phyloP scores from a whole-genome alignment of 2,888 invertebrate species.

The Leucophora obtusa region DNA sequence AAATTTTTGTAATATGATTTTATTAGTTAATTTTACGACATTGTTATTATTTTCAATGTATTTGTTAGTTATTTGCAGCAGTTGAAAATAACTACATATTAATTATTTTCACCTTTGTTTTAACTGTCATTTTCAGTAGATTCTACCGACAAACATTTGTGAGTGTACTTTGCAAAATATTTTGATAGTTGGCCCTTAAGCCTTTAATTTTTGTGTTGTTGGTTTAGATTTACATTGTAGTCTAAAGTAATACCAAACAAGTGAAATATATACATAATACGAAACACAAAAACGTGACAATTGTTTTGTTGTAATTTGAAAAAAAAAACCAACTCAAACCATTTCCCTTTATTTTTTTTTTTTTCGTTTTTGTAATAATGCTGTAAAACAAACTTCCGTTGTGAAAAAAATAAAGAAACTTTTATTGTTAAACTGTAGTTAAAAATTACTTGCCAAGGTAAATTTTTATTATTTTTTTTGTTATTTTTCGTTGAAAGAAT shows the following conservation, averaged over 20 bases:
- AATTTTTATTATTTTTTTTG: conserved; percentile 2
- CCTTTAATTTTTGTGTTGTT: not conserved
- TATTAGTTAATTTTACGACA: too few species aligned
- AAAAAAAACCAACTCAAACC: not conserved
- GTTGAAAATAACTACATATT: too few species aligned
- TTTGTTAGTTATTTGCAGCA: too few species aligned
- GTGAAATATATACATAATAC: not conserved
- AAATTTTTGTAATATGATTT: too few species aligned
- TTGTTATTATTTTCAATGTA: too few species aligned
- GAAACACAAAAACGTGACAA: conserved; percentile 18
- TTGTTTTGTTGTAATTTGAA: not conserved
- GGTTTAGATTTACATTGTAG: not conserved
- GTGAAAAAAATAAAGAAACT: not conserved
- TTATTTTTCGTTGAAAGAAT: not conserved
- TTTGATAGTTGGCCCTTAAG: conserved; percentile 9
- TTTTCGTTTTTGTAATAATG: not conserved
- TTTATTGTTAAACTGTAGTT: conserved; percentile 1
- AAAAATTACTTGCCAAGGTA: conserved; percentile 2
- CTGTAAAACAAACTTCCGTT: conserved; percentile 4
- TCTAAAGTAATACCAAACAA: not conserved
- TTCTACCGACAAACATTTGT: too few species aligned
- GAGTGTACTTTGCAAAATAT: too few species aligned
- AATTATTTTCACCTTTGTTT: too few species aligned
- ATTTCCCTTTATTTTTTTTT: not conserved
- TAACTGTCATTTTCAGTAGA: too few species aligned